These are phyloP conservation scores for Venustoraphidia nigricollis DNA, from an alignment of 2,888 invertebrate species.

Conservation along the genomic window DNA sequence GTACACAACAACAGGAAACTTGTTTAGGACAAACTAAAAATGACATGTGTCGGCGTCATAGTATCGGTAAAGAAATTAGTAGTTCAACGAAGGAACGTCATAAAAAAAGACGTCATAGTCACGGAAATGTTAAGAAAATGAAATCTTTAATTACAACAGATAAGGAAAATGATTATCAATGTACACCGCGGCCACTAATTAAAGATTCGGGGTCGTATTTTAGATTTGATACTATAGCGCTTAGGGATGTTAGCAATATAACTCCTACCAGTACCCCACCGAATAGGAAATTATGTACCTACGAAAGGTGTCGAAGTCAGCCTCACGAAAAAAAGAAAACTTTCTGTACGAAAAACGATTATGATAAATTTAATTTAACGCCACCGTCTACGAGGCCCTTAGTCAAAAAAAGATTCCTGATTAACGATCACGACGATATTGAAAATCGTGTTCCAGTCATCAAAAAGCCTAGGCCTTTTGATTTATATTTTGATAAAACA, in stretches of 20 bases:
- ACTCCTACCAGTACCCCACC: constrained; percentile 27
- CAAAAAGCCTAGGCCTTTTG: no score
- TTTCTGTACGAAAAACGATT: not conserved
- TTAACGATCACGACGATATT: no score
- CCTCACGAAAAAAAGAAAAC: not conserved
- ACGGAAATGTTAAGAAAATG: constrained; percentile 29
- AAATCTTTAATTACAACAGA: constrained; percentile 22
- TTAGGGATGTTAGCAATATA: constrained; percentile 46
- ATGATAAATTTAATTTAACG: not conserved
- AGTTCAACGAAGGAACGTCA: constrained; percentile 11
- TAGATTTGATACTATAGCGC: constrained; percentile 27
- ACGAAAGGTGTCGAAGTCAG: constrained; percentile 4
- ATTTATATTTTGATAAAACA: no score
- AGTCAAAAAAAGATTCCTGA: no score
- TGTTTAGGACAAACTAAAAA: constrained; percentile 14
- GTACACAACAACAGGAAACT: constrained; percentile 3
- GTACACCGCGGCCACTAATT: constrained; percentile 38
- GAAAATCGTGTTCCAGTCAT: no score
- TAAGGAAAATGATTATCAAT: constrained; percentile 42
- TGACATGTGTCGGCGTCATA: constrained; percentile 19
- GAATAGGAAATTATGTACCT: not conserved
- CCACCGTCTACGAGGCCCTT: not conserved
- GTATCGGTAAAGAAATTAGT: not conserved
- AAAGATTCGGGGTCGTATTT: constrained; percentile 25
- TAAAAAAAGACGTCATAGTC: constrained; percentile 17